These are phyloP conservation scores for Pollenia amentaria DNA, from an alignment of 2,888 invertebrate genomes.

Conservation along the genomic window DNA sequence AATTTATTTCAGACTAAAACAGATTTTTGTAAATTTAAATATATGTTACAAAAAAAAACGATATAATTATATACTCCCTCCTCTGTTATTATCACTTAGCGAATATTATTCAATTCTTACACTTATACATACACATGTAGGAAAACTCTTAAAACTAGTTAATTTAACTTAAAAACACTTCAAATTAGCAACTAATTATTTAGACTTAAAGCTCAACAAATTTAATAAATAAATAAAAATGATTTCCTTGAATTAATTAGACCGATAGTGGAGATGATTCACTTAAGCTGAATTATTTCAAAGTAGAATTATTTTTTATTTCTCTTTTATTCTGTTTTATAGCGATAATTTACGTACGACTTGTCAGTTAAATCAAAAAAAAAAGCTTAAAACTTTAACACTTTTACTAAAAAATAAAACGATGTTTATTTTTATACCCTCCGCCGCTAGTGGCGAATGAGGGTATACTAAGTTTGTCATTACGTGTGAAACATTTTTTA, in stretches of 20 bases:
- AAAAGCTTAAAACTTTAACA: conserved; percentile 14
- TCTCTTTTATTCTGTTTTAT: background rate
- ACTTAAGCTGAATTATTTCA: background rate
- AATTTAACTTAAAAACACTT: background rate
- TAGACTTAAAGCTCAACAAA: background rate
- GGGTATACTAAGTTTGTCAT: too few species aligned
- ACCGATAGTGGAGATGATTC: background rate
- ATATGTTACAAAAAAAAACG: too few species aligned
- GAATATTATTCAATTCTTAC: too few species aligned
- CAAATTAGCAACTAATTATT: background rate
- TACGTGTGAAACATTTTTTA: too few species aligned
- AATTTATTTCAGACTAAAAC: too few species aligned
- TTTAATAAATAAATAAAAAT: background rate
- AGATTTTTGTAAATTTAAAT: too few species aligned
- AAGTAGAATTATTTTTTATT: conserved; percentile 4
- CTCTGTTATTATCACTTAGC: too few species aligned
- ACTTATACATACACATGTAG: too few species aligned
- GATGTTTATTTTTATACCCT: background rate
- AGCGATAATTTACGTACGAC: conserved; percentile 3
- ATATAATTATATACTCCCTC: too few species aligned
- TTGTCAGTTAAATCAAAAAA: background rate
- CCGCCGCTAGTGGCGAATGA: too few species aligned
- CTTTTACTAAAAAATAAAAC: conserved; percentile 15
- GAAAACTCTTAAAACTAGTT: background rate
- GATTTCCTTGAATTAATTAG: background rate